Percentiles rank a stretch among this genome's conserved stretches.
Conservation (phyloP, 2,888 invertebrate genomes). For the Thera britannica region DNA sequence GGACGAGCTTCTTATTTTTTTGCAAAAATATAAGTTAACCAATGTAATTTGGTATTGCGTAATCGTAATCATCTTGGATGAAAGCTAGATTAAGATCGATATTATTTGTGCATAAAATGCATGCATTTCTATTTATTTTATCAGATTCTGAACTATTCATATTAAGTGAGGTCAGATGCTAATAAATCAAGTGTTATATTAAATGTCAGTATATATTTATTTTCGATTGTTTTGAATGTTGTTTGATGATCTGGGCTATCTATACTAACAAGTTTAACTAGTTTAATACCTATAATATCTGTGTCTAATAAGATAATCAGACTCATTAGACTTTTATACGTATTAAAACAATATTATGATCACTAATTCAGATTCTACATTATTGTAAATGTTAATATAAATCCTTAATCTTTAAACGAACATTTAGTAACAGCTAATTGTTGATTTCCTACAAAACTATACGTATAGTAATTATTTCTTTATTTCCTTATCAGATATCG, state of each 20-base stretch:
- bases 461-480: slow-evolving; percentile 22
- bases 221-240: background rate
- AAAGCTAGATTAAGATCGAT: slow-evolving; percentile 14
- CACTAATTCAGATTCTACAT: no score
- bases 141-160: background rate
- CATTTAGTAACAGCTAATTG: slow-evolving; percentile 28
- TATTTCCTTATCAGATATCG: slow-evolving; percentile 29
- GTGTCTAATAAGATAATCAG: background rate
- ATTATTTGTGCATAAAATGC: background rate
- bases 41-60: slow-evolving; percentile 12
- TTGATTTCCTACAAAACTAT: slow-evolving; percentile 27
- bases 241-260: background rate
- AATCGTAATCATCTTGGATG: slow-evolving; percentile 9
- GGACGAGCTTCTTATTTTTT: slow-evolving; percentile 15
- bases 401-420: slow-evolving; percentile 4
- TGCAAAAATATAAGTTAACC: slow-evolving; percentile 3
- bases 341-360: background rate
- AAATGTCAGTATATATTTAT: background rate
- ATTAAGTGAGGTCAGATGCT: background rate
- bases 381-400: slow-evolving; percentile 4
- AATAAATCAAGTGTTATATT: background rate
- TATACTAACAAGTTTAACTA: background rate
- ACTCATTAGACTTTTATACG: no score
- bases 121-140: background rate
- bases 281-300: background rate